phyloP scores from a whole-genome alignment of 2,797 vertebrate species.

The Phalloptychus januarius region DNA sequence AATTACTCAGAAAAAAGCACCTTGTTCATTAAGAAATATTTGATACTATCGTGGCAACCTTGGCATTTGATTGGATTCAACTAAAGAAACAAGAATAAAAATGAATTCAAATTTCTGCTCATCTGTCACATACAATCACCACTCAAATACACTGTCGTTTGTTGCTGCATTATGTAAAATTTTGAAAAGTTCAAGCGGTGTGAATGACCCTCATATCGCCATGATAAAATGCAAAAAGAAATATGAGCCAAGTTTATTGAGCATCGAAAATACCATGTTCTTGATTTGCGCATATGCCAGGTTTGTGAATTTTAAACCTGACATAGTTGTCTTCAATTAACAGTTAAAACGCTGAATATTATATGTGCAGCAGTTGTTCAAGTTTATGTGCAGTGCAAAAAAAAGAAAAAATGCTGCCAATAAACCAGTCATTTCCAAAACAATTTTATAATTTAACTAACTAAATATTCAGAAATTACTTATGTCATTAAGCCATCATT shows the following conservation, averaged over 20 bases:
- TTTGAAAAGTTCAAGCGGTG: not conserved
- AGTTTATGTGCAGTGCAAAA: not conserved
- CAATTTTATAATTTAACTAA: not conserved
- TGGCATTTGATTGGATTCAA: too few species aligned
- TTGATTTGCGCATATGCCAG: not conserved
- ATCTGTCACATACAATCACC: not conserved
- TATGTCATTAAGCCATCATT: not conserved
- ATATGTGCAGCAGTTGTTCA: not conserved
- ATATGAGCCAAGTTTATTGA: not conserved
- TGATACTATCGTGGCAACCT: too few species aligned
- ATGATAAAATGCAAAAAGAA: not conserved
- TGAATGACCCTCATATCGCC: not conserved
- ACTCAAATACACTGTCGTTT: not conserved
- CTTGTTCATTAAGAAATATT: not conserved
- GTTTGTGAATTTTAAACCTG: not conserved
- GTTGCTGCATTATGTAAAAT: not conserved
- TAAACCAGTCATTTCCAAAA: not conserved
- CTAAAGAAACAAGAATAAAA: too few species aligned
- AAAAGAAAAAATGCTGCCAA: not conserved
- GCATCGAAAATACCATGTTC: not conserved
- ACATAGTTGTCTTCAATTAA: not conserved
- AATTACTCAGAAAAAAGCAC: not conserved
- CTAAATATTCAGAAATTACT: not conserved
- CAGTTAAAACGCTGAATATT: not conserved
- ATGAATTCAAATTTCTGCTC: not conserved